Conservation (phyloP, 2,113 vertebrate genomes). For the Tapirus terrestris region DNA sequence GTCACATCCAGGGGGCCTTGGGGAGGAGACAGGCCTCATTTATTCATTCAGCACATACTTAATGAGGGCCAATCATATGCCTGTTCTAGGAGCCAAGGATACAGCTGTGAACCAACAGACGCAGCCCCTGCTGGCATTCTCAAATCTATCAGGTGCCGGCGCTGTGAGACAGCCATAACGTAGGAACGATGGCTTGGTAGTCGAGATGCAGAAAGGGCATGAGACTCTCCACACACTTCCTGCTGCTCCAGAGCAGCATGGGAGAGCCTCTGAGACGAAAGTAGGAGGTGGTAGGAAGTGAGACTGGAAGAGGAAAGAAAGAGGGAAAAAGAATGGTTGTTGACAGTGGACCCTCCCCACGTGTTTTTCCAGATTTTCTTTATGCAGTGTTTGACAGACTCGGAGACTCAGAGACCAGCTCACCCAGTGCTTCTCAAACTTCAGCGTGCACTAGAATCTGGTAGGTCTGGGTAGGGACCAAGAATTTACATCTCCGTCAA, state of each 20-base stretch:
- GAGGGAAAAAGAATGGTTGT: background rate
- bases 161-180: background rate
- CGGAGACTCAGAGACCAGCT: background rate
- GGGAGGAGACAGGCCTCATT: background rate
- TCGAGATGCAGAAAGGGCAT: background rate
- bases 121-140: background rate
- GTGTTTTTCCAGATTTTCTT: background rate
- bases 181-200: background rate
- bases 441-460: background rate
- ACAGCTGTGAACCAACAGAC: background rate
- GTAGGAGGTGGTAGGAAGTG: background rate
- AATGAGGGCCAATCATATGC: background rate
- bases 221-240: background rate
- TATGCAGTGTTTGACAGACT: background rate
- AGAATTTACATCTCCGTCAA: background rate
- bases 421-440: background rate
- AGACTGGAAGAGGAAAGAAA: background rate
- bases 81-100: background rate
- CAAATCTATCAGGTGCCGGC: background rate
- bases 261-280: background rate
- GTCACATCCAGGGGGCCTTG: background rate
- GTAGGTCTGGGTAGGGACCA: background rate
- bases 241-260: background rate
- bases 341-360: background rate
- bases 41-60: background rate